Conservation (phyloP, 2,113 vertebrate species). For the Aleadryas rufinucha region DNA sequence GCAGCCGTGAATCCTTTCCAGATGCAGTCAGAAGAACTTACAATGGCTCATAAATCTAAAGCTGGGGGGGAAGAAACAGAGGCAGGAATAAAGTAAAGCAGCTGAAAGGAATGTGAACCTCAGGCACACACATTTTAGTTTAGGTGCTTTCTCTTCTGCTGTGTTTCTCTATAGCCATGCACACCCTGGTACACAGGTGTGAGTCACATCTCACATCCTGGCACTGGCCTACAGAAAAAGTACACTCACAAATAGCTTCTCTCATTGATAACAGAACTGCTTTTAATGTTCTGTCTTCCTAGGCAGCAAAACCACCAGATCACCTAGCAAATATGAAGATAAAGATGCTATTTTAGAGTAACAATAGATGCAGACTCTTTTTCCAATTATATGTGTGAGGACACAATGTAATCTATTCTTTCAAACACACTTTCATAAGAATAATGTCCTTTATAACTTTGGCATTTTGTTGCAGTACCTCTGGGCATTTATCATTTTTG, state of each 20-base stretch:
- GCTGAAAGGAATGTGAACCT: background rate
- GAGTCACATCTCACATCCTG: background rate
- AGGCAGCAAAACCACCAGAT: background rate
- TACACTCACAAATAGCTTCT: background rate
- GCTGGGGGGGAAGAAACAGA: background rate
- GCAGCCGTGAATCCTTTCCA: constrained; percentile 40
- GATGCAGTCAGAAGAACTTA: constrained; percentile 42
- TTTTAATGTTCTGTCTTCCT: background rate
- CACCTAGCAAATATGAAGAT: background rate
- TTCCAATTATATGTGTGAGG: background rate
- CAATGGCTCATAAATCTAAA: constrained; percentile 55
- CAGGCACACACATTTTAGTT: fast-evolving
- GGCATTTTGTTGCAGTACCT: constrained; percentile 20
- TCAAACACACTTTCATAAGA: background rate
- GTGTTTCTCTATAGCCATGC: background rate
- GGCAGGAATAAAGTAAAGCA: background rate
- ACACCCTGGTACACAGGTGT: fast-evolving
- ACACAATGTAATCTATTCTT: constrained; percentile 23
- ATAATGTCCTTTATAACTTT: constrained; percentile 2
- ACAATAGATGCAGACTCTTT: constrained; percentile 8
- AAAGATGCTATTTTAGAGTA: constrained; percentile 16
- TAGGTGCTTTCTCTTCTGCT: background rate
- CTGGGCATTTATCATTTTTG: constrained; percentile 30
- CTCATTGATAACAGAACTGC: background rate
- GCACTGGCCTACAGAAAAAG: background rate